These are phyloP conservation scores for Himalopsyche tibetana DNA, from an alignment of 2,888 invertebrate genomes.

Conservation along the genomic window DNA sequence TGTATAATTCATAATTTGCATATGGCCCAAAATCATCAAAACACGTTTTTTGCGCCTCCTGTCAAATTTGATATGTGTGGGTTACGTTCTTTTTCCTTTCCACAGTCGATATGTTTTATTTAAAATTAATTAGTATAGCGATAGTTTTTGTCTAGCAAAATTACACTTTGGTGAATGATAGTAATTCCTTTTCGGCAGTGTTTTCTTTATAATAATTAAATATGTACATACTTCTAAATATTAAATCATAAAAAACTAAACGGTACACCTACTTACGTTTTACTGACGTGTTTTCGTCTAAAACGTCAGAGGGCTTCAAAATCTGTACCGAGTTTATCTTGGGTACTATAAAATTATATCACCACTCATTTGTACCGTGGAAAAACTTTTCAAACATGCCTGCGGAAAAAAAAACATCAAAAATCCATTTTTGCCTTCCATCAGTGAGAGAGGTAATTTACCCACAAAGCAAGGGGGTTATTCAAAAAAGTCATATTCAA, in stretches of 20 bases:
- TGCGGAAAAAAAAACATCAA: slow-evolving; percentile 64
- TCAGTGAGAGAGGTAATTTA: slow-evolving; percentile 63
- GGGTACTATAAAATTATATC: slow-evolving; percentile 61
- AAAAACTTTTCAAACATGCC: slow-evolving; percentile 62
- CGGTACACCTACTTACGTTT: background rate
- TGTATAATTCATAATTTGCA: no score
- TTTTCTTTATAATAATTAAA: no score
- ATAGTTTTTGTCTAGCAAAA: no score
- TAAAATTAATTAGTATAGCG: no score
- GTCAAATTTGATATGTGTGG: no score
- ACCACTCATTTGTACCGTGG: slow-evolving; percentile 62
- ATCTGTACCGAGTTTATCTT: slow-evolving; percentile 58
- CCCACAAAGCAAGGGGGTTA: slow-evolving; percentile 42
- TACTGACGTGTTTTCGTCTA: background rate
- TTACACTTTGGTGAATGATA: no score
- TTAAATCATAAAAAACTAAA: background rate
- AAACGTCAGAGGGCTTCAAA: slow-evolving; percentile 39
- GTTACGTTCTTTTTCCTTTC: no score
- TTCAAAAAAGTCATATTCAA: background rate
- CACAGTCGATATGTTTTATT: no score
- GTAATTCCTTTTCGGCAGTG: no score
- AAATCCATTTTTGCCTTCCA: slow-evolving; percentile 65
- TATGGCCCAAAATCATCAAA: no score
- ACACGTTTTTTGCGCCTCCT: no score
- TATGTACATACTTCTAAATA: background rate